phyloP scores from a whole-genome alignment of 2,888 invertebrate genomes.

The Chrysolina oricalcia region DNA sequence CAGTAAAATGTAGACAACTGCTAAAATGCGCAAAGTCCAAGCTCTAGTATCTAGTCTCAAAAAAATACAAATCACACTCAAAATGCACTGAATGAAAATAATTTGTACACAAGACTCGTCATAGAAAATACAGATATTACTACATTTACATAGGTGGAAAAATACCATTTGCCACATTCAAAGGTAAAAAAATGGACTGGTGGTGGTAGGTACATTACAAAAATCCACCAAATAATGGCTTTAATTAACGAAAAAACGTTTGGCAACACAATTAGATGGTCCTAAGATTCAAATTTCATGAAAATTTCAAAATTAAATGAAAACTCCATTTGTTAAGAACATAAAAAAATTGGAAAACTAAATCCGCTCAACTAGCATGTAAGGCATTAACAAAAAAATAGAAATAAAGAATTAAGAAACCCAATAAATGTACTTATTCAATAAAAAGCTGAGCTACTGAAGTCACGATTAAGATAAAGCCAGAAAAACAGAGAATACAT shows the following conservation, averaged over 20 bases:
- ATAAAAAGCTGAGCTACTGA: too few relatives aligned
- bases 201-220: background rate
- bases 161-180: background rate
- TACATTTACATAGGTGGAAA: too few relatives aligned
- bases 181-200: background rate
- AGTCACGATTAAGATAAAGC: too few relatives aligned
- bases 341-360: background rate
- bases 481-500: too few relatives aligned
- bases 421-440: too few relatives aligned
- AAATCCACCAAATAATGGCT: background rate
- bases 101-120: background rate
- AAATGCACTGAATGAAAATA: background rate
- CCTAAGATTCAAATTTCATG: background rate
- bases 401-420: background rate
- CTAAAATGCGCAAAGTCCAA: background rate
- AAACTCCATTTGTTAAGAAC: background rate
- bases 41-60: too few relatives aligned
- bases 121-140: background rate
- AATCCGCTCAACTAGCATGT: background rate
- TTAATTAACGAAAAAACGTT: background rate
- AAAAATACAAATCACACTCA: too few relatives aligned
- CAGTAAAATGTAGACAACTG: background rate
- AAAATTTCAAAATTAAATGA: background rate
- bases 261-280: slow-evolving; percentile 3
- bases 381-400: background rate